Evolutionary conservation across 2,797 vertebrate species (phyloP).

Genomic region (Lindbergichthys nudifrons): DNA sequence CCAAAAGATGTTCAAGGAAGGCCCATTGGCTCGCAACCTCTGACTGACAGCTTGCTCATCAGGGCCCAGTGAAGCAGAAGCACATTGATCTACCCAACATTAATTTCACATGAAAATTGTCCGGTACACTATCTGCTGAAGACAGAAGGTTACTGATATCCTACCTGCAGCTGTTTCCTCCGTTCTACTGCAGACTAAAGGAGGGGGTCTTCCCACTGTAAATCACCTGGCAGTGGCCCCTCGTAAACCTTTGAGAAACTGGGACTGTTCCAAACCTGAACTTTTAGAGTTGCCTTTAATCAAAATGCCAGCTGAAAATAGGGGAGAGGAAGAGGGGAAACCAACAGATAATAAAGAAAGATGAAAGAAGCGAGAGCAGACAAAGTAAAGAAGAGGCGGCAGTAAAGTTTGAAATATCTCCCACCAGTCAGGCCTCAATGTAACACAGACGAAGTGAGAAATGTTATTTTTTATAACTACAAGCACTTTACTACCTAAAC

Average conservation of each 20-base stretch:
- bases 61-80: slow-evolving; percentile 25
- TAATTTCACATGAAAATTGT: slow-evolving; percentile 33
- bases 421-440: slow-evolving; percentile 14
- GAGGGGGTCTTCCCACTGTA: slow-evolving; percentile 38
- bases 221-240: slow-evolving; percentile 60
- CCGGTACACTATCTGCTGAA: slow-evolving; percentile 20
- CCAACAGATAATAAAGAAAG: slow-evolving; percentile 42
- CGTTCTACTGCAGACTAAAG: slow-evolving; percentile 21
- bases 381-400: slow-evolving; percentile 4
- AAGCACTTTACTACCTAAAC: too few species aligned
- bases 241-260: slow-evolving; percentile 54
- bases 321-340: slow-evolving; percentile 4
- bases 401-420: slow-evolving; percentile 39
- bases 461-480: too few species aligned
- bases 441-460: not conserved
- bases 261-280: slow-evolving; percentile 64
- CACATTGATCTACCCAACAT: slow-evolving; percentile 6
- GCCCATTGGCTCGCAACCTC: not conserved
- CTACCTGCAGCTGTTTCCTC: slow-evolving; percentile 57
- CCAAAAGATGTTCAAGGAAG: slow-evolving; percentile 17
- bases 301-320: slow-evolving; percentile 57
- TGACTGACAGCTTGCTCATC: slow-evolving; percentile 23
- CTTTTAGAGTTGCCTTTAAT: slow-evolving; percentile 63
- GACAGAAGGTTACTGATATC: slow-evolving; percentile 37
- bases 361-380: slow-evolving; percentile 35